A percentile compares a stretch with the other conserved stretches of the same genome.
Conservation (phyloP, 2,113 vertebrate genomes). For the Aplodontia rufa region DNA sequence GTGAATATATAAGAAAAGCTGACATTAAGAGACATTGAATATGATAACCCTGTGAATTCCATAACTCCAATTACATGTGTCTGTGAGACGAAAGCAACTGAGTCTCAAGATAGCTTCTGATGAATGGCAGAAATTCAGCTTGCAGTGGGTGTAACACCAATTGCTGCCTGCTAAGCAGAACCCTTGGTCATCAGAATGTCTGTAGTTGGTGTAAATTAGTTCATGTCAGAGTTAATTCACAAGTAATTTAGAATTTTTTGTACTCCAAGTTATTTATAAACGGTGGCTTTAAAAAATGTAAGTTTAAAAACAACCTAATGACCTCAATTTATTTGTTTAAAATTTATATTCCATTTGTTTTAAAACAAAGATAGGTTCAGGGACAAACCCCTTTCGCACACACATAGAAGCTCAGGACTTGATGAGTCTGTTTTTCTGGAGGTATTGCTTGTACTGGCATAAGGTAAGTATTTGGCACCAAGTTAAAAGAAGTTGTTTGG, state of each 20-base stretch:
- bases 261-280: neutral
- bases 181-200: neutral
- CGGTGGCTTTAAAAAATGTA: neutral
- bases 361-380: neutral
- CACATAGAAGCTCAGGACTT: neutral
- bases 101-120: slow-evolving; percentile 17
- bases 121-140: accelerated
- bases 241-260: neutral
- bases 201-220: neutral
- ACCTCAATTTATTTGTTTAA: neutral
- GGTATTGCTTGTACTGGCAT: neutral
- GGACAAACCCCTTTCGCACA: neutral
- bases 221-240: neutral
- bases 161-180: neutral
- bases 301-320: neutral
- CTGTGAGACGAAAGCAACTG: neutral
- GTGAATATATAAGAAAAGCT: slow-evolving; percentile 9
- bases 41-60: slow-evolving; percentile 12
- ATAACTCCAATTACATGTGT: slow-evolving; percentile 12
- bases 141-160: neutral
- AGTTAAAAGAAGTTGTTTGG: neutral
- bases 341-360: neutral
- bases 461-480: neutral
- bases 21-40: neutral
- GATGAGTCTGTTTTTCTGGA: neutral